Evolutionary conservation across 2,113 vertebrate genomes (phyloP).

Genomic region (Sylvia atricapilla): DNA sequence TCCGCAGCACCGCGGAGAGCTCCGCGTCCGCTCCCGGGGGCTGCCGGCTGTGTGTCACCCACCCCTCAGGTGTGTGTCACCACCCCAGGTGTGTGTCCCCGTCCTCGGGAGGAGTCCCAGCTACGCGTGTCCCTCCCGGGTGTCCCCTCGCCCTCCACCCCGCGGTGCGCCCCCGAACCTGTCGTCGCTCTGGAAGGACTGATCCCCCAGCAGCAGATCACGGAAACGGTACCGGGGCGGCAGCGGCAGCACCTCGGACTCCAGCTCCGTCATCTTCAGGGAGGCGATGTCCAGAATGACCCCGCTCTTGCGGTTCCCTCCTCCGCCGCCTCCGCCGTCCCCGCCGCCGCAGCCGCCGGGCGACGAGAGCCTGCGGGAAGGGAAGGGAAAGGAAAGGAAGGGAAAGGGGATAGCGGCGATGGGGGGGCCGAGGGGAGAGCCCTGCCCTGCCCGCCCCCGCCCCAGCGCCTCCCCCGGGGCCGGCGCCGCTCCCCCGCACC

Average conservation of each 20-base stretch:
- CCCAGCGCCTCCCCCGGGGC: not conserved
- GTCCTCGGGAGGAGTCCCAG: fast-evolving
- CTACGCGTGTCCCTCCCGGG: fast-evolving
- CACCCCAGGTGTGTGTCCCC: not conserved
- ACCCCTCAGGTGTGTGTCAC: fast-evolving
- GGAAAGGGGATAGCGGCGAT: not conserved
- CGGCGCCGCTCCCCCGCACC: not conserved
- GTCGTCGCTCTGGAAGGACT: constrained; percentile 91
- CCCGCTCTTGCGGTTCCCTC: constrained; percentile 74
- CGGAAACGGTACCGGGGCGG: constrained; percentile 94
- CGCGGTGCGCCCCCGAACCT: constrained; percentile 74
- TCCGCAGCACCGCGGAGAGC: constrained; percentile 57
- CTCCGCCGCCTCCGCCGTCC: constrained; percentile 68
- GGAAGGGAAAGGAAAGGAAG: not conserved
- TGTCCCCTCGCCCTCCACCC: not conserved
- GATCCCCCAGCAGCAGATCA: constrained; percentile 94
- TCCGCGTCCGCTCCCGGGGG: not conserved
- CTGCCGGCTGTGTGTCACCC: not conserved
- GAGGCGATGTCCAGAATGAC: constrained; percentile 83
- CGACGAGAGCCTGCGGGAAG: constrained; percentile 74
- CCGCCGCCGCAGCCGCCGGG: constrained; percentile 60
- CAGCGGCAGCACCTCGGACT: constrained; percentile 89
- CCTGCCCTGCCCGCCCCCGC: not conserved
- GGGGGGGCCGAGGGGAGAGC: too few species aligned
- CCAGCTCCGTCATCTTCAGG: constrained; percentile 87